A percentile compares a stretch with the other conserved stretches of the same genome.
These are phyloP conservation scores for Caenorhabditis doughertyi DNA, from an alignment of 2,888 invertebrate species.

Conservation along the genomic window DNA sequence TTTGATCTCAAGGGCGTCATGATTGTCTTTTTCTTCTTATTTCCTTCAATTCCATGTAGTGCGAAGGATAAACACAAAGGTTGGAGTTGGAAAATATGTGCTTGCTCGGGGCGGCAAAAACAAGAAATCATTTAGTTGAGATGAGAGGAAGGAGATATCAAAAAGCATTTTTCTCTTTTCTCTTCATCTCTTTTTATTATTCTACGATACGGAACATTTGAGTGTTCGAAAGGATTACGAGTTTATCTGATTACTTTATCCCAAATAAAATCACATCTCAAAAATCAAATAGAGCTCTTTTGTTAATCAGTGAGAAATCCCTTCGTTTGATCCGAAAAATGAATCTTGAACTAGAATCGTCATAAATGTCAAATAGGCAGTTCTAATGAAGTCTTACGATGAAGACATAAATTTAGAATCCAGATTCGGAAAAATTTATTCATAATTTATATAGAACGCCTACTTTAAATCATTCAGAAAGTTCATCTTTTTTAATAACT, in stretches of 20 bases:
- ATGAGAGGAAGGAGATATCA: constrained; percentile 31
- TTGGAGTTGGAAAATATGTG: constrained; percentile 29
- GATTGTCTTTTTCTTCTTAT: constrained; percentile 3
- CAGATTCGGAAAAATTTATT: too few species aligned
- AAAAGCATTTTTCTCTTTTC: not conserved
- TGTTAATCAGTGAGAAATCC: too few species aligned
- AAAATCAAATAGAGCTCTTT: not conserved
- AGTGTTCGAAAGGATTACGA: constrained; percentile 14
- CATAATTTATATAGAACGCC: too few species aligned
- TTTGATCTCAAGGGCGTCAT: constrained; percentile 51
- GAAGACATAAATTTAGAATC: too few species aligned
- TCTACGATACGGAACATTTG: constrained; percentile 27
- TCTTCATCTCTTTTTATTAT: constrained; percentile 2
- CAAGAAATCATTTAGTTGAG: constrained; percentile 40
- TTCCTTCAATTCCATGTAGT: constrained; percentile 12
- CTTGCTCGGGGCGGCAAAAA: constrained; percentile 44
- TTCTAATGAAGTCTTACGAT: too few species aligned
- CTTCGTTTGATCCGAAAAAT: too few species aligned
- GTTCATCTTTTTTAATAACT: too few species aligned
- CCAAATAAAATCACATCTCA: not conserved
- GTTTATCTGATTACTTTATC: not conserved
- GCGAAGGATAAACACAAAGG: constrained; percentile 53
- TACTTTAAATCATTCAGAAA: too few species aligned
- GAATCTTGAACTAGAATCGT: too few species aligned
- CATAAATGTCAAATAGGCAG: too few species aligned